Percentiles rank a stretch among this genome's conserved stretches.
Conservation (phyloP, 2,888 invertebrate genomes). For the Ecdyonurus torrentis region DNA sequence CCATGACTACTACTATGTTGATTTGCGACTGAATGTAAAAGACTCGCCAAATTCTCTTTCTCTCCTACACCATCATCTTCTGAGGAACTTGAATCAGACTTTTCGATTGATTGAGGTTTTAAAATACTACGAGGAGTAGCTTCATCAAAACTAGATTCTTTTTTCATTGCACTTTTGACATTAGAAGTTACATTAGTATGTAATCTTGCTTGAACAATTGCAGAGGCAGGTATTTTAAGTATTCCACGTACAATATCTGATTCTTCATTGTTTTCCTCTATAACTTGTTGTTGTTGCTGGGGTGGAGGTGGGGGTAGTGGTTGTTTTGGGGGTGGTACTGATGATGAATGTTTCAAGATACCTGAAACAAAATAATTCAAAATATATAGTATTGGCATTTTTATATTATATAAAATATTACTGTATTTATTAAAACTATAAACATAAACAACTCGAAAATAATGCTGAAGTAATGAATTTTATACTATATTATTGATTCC, state of each 20-base stretch:
- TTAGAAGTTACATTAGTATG: constrained; percentile 3
- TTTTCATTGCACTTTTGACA: constrained; percentile 19
- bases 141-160: constrained; percentile 14
- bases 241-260: neutral
- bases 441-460: no score
- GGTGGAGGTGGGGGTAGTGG: neutral
- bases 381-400: no score
- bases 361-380: constrained; percentile 5
- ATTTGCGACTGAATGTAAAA: constrained; percentile 2
- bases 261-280: neutral
- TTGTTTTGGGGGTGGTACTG: neutral
- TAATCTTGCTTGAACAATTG: neutral
- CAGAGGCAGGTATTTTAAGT: neutral
- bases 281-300: neutral
- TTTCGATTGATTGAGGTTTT: constrained; percentile 12
- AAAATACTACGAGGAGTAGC: constrained; percentile 13
- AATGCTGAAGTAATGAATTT: no score
- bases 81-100: constrained; percentile 11
- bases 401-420: no score
- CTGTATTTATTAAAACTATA: no score
- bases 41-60: constrained; percentile 4
- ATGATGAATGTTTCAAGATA: constrained; percentile 9
- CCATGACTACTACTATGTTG: neutral
- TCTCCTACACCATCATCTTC: neutral
- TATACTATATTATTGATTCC: no score